These are phyloP conservation scores for Rhopalosiphum padi DNA, from an alignment of 1,140 invertebrate species.

Conservation along the genomic window DNA sequence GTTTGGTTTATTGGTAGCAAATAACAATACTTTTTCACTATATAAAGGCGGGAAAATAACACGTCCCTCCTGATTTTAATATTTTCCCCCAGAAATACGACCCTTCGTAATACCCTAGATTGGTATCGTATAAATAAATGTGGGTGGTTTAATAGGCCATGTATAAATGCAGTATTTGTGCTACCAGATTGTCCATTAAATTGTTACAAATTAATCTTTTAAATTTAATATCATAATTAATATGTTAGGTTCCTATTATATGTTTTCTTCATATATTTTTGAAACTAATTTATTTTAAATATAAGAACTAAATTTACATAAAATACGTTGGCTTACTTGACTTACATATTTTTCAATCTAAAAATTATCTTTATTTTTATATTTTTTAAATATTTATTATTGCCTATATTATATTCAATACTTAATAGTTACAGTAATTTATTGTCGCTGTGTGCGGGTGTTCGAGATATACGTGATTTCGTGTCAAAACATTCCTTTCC, in stretches of 20 bases:
- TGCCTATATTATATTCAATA: background rate
- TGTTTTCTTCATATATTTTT: background rate
- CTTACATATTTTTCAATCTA: background rate
- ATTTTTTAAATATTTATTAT: background rate
- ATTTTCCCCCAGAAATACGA: constrained; percentile 34
- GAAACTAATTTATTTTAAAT: background rate
- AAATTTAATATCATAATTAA: background rate
- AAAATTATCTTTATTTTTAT: background rate
- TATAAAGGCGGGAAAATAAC: constrained; percentile 43
- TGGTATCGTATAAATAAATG: constrained; percentile 2
- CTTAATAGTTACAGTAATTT: background rate
- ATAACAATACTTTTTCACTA: constrained; percentile 15
- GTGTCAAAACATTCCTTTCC: constrained; percentile 52
- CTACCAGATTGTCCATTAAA: background rate
- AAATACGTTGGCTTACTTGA: background rate
- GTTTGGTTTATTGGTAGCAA: constrained; percentile 31
- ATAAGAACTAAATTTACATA: background rate
- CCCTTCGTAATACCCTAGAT: background rate
- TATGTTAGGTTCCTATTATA: background rate
- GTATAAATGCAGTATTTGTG: background rate
- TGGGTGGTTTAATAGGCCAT: background rate
- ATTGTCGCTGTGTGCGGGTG: constrained; percentile 23
- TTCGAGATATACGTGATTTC: constrained; percentile 54
- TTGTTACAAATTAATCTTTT: background rate
- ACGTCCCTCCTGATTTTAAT: background rate